Conservation (phyloP, 2,888 invertebrate species). For the Calliopum simillimum region DNA sequence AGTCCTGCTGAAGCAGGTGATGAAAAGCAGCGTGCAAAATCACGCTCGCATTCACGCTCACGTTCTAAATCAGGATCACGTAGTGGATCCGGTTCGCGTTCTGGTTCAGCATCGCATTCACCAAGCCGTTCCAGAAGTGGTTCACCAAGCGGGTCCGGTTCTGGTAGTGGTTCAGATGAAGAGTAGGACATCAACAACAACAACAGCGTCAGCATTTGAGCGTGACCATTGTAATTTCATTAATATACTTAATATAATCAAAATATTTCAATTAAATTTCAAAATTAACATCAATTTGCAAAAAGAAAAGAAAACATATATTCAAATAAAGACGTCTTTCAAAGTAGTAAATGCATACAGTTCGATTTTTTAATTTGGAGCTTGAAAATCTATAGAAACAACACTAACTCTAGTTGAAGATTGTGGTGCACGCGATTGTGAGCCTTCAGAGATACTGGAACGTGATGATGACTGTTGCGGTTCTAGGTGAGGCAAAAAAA, state of each 20-base stretch:
- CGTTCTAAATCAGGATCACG: slow-evolving; percentile 56
- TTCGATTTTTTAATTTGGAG: slow-evolving; percentile 45
- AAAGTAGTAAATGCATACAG: slow-evolving; percentile 20
- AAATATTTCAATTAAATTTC: slow-evolving; percentile 19
- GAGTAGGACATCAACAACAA: slow-evolving; percentile 32
- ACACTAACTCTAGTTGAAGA: slow-evolving; percentile 54
- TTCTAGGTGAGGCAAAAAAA: no score
- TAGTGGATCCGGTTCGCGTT: slow-evolving; percentile 54
- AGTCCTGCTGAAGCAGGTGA: slow-evolving; percentile 54
- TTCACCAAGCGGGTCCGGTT: slow-evolving; percentile 57
- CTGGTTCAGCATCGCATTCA: slow-evolving; percentile 64
- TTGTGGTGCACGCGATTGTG: slow-evolving; percentile 9
- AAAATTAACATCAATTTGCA: not conserved
- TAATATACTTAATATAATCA: slow-evolving; percentile 25
- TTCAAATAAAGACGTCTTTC: slow-evolving; percentile 1
- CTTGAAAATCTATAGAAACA: slow-evolving; percentile 58
- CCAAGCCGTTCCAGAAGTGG: slow-evolving; percentile 59
- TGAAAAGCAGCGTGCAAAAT: slow-evolving; percentile 46
- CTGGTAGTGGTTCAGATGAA: slow-evolving; percentile 65
- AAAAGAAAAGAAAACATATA: slow-evolving; percentile 4
- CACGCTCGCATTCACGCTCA: slow-evolving; percentile 52
- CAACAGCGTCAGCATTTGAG: slow-evolving; percentile 1
- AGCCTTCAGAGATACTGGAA: not conserved
- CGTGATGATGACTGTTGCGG: not conserved
- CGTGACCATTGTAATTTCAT: slow-evolving; percentile 33